Evolutionary conservation across 2,113 vertebrate species (phyloP).

Genomic region (Vicugna pacos): DNA sequence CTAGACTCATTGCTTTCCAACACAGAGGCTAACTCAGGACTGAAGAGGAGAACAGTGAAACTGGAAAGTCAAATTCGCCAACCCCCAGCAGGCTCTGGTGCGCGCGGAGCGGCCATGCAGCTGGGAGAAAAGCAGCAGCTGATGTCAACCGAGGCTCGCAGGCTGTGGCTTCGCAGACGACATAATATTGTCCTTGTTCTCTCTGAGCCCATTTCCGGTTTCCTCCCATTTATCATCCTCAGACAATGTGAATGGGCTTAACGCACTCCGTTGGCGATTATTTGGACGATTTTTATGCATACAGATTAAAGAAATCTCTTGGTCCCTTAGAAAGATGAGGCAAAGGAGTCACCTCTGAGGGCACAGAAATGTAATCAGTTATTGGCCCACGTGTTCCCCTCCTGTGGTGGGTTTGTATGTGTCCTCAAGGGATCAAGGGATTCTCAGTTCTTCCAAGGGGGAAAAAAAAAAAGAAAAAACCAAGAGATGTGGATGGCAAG

Average conservation of each 20-base stretch:
- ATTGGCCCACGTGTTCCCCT: not conserved
- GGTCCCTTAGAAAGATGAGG: not conserved
- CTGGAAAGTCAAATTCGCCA: not conserved
- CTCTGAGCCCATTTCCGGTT: not conserved
- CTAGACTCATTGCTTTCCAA: not conserved
- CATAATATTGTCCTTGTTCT: slow-evolving; percentile 48
- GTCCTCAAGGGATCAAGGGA: not conserved
- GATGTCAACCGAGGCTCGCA: not conserved
- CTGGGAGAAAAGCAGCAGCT: not conserved
- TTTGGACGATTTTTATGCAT: not conserved
- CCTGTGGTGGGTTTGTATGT: not conserved
- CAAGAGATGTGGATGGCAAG: not conserved
- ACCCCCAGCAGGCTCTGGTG: not conserved
- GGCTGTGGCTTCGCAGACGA: not conserved
- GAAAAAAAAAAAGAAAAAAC: too few relatives aligned
- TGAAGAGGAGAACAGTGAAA: not conserved
- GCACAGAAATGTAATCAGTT: not conserved
- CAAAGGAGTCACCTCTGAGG: not conserved
- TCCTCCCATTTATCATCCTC: slow-evolving; percentile 5
- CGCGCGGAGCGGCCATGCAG: not conserved
- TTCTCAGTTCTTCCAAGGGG: not conserved
- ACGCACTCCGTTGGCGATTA: not conserved
- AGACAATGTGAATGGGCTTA: not conserved
- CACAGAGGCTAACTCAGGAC: not conserved
- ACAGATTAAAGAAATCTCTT: not conserved